A percentile compares a stretch with the other conserved stretches of the same genome.
Evolutionary conservation across 2,797 vertebrate genomes (phyloP).

Genomic region (Rhinogobio ventralis): DNA sequence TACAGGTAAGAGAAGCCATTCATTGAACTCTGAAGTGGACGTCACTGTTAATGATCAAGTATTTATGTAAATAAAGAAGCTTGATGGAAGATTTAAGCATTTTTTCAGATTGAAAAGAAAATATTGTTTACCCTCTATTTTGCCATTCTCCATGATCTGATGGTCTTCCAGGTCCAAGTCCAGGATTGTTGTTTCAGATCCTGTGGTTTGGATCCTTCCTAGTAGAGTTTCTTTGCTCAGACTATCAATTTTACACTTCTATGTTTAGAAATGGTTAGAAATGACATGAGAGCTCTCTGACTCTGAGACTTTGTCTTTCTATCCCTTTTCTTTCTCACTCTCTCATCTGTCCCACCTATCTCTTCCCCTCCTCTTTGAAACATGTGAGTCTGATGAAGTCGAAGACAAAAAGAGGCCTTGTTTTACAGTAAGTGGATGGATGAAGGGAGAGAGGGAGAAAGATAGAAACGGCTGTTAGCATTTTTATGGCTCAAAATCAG

Average conservation of each 20-base stretch:
- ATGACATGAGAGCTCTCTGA: neutral
- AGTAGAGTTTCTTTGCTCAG: conserved; percentile 3
- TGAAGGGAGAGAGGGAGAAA: conserved; percentile 40
- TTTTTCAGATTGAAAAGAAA: neutral
- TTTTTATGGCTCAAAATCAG: conserved; percentile 34
- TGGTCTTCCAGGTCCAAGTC: conserved; percentile 23
- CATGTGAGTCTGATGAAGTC: conserved; percentile 84
- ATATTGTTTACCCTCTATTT: conserved; percentile 54
- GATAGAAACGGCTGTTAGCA: conserved; percentile 28
- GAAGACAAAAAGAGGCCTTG: conserved; percentile 80
- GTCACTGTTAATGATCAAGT: neutral
- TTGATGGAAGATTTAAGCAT: neutral
- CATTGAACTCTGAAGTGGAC: neutral
- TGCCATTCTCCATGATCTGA: conserved; percentile 62
- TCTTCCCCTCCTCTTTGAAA: conserved; percentile 65
- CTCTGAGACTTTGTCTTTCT: conserved; percentile 9
- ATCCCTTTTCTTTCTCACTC: conserved; percentile 28
- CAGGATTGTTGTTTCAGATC: neutral
- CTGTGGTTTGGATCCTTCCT: neutral
- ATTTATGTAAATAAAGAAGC: neutral
- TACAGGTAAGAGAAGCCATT: neutral
- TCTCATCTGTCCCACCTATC: conserved; percentile 43
- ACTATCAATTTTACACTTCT: neutral
- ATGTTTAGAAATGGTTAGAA: neutral
- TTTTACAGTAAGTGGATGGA: conserved; percentile 69